These are phyloP conservation scores for Coptodon bakossiorum DNA, from an alignment of 2,113 vertebrate species.

Conservation along the genomic window DNA sequence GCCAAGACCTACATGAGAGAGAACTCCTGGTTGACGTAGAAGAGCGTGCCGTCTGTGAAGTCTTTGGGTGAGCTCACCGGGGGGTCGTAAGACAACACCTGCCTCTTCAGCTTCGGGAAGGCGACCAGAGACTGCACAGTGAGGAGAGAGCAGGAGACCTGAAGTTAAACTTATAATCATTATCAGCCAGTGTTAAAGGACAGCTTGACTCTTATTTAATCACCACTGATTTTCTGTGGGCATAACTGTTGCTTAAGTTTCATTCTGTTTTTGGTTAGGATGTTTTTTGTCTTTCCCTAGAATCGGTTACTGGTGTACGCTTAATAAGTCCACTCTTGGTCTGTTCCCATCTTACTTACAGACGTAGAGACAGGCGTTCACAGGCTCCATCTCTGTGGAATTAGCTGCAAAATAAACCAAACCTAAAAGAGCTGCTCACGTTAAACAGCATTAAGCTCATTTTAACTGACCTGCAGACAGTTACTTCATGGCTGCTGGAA, in stretches of 20 bases:
- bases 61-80: constrained; percentile 95
- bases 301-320: background rate
- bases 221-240: background rate
- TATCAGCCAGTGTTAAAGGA: background rate
- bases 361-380: background rate
- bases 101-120: constrained; percentile 96
- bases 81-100: constrained; percentile 93
- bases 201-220: background rate
- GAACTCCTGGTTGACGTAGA: constrained; percentile 98
- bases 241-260: background rate
- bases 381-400: background rate
- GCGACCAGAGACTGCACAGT: constrained; percentile 88
- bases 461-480: background rate
- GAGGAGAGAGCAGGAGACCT: background rate
- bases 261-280: background rate
- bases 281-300: background rate
- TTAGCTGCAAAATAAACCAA: background rate
- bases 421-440: background rate
- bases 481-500: background rate
- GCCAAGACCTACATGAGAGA: constrained; percentile 87
- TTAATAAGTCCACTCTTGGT: background rate
- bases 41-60: constrained; percentile 94
- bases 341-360: background rate
- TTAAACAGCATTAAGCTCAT: background rate
- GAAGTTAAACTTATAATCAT: background rate